These are phyloP conservation scores for Cepaea nemoralis DNA, from an alignment of 1,140 invertebrate genomes.

Conservation along the genomic window DNA sequence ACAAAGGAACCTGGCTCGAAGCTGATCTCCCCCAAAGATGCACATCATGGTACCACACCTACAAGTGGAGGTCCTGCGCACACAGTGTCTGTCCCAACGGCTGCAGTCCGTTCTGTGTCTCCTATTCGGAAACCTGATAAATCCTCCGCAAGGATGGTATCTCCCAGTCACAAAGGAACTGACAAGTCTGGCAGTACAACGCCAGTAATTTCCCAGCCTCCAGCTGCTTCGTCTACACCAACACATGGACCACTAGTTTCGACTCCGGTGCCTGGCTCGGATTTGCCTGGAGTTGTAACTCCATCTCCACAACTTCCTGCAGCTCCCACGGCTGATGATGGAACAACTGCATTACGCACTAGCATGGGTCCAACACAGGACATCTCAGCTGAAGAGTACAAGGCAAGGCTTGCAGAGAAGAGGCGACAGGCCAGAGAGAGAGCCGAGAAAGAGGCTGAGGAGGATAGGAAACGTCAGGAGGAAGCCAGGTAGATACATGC, in stretches of 20 bases:
- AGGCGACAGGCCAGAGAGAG: constrained; percentile 66
- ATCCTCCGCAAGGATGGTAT: background rate
- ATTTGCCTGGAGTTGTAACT: background rate
- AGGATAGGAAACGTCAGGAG: constrained; percentile 64
- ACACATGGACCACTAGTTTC: constrained; percentile 35
- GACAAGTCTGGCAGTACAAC: constrained; percentile 32
- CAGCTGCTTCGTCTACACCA: constrained; percentile 30
- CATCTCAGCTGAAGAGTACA: constrained; percentile 64
- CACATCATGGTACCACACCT: constrained; percentile 2
- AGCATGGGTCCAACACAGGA: constrained; percentile 25
- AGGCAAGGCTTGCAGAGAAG: constrained; percentile 67
- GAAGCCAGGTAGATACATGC: constrained; percentile 50
- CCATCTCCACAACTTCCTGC: constrained; percentile 4
- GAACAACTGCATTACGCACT: background rate
- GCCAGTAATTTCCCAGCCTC: constrained; percentile 40
- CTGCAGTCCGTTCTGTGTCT: background rate
- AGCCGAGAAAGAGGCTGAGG: constrained; percentile 66
- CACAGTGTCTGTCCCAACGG: background rate
- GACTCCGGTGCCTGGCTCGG: constrained; percentile 2
- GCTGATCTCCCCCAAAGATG: background rate
- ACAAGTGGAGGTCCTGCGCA: background rate
- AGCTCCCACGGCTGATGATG: constrained; percentile 3
- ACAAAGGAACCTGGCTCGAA: constrained; percentile 27
- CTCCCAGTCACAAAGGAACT: background rate
- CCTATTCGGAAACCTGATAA: background rate